phyloP scores from a whole-genome alignment of 2,888 invertebrate genomes.

The Lacanobia wlatinum region DNA sequence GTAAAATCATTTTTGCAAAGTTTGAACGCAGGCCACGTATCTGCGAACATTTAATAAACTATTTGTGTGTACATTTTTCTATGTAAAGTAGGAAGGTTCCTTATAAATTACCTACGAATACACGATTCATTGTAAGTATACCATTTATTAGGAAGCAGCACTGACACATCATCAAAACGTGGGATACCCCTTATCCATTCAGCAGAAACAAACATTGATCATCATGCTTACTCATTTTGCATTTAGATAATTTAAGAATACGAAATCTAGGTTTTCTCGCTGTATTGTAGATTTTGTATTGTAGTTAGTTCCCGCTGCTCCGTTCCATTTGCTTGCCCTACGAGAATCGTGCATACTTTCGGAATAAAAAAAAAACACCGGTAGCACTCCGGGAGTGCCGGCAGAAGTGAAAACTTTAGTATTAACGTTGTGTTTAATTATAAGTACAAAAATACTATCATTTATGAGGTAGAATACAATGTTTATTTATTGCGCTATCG shows the following conservation, averaged over 20 bases:
- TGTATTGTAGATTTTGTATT: not conserved
- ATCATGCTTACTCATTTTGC: constrained; percentile 6
- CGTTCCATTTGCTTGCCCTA: too few relatives aligned
- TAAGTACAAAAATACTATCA: too few relatives aligned
- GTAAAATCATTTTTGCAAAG: constrained; percentile 66
- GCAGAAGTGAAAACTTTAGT: too few relatives aligned
- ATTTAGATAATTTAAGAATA: not conserved
- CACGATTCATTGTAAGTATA: constrained; percentile 13
- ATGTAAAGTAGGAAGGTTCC: constrained; percentile 23
- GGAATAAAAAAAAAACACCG: too few relatives aligned
- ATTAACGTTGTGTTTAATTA: too few relatives aligned
- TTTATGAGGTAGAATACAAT: too few relatives aligned
- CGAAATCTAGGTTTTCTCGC: not conserved
- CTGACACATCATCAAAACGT: constrained; percentile 25
- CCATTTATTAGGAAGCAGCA: not conserved
- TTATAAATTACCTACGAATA: constrained; percentile 19
- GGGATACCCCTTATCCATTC: constrained; percentile 15
- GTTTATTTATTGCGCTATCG: too few relatives aligned
- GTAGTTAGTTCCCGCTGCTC: too few relatives aligned
- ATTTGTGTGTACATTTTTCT: constrained; percentile 47
- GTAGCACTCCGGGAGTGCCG: too few relatives aligned
- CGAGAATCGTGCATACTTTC: too few relatives aligned
- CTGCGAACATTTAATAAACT: constrained; percentile 57
- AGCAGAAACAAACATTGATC: constrained; percentile 22
- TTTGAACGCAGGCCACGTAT: constrained; percentile 60